Evolutionary conservation across 2,888 invertebrate genomes (phyloP), one percentile per base, ranked within the genome.

Genomic region (Capitulum mitella): DNA sequence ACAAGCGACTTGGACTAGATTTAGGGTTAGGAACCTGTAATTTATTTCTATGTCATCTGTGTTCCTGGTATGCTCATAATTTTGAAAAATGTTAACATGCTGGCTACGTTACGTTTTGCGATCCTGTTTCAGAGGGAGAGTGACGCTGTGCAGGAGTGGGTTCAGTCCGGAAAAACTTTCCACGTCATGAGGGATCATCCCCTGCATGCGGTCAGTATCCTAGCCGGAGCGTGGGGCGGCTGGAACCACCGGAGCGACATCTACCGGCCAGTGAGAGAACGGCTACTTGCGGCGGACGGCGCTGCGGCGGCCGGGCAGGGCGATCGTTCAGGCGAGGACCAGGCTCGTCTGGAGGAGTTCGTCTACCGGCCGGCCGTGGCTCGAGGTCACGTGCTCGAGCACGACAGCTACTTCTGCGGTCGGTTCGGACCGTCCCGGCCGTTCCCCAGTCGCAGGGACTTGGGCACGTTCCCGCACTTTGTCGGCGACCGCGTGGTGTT

Each of bases 401-500:
- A 70, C 70, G 70, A 70, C 37, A 70, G 70, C 70, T 70, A 70
- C 70, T 70, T 70, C 70, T 70, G 70, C 32, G 37, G 70, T 22
- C 19, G 1, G 37, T 70, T 70, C 70, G 70, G 70, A 3, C 37
- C 29, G 8, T 70, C 26, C 34, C 70, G 70, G 2, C 70, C 70
- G 34, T 70, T 70, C 16, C 70, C 70, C 6, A 70, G 70, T 37
- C 70, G 70, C 2, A 10, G 70, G 3, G 19, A 37, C 0, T 37
- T 34, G 1, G 19, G 37, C 37, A 70, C 70, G 29, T 70, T 19
- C 70, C 70, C 70, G 5, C 70, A 70, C 22, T 70, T 70, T 16
- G 37, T 70, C 22, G 70, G 70, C 16, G 70, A 70, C 8, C 70
- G 70, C 5, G 70, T 37, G 37, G 0, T 70, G 19, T 6, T 70